Base-by-base conservation (phyloP, 2,113 vertebrate species). In the Symphodus melops region DNA sequence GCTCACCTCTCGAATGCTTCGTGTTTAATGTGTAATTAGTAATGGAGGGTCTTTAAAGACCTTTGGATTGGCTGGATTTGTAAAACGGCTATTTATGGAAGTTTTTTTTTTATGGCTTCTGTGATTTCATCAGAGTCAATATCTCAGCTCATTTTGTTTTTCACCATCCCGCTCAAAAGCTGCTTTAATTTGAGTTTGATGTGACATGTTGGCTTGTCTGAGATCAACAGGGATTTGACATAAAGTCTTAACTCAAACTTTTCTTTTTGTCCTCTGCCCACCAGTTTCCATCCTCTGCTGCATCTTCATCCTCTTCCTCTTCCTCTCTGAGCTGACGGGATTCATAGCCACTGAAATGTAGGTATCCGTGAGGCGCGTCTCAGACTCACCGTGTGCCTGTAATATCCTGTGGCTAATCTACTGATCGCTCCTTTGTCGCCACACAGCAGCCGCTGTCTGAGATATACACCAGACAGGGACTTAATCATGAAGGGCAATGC, bases 341-440 rank as follows among this genome's bases (percentile, higher is more conserved):
- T 99, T 98, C 95, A 97, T 99, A 92, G 95, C 96, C 36, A 99
- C 96, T 86, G 98, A 99, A 96, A 96, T 99, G 98, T 99, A 96
- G 92, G 98, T 98, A 91, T 72, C 65, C 1, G 62, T 0, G 17
- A 14, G 9, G 52, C 19, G 33, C 8, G 19, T 17, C 51, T 28
- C 14, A 8, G 9, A 60, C 53, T 41, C n/a, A 39, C 23, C 0
- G 0, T 11, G 9, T 17, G 0, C 59, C 63, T 14, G 23, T 75
- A 77, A 87, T 66, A 60, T 80, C 78, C 76, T 73, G 62, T 8
- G 0, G 51, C 72, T 1, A 3, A 9, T 37, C 11, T 5, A 20
- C 23, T 66, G 25, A 13, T 7, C 1, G 12, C 10, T 63, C 19
- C 28, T 51, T 56, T 57, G 62, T 77, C 61, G 79, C 65, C 20